Percentiles rank a stretch among this genome's conserved stretches.
phyloP scores from a whole-genome alignment of 2,113 vertebrate species.

The Corythornis vintsioides region DNA sequence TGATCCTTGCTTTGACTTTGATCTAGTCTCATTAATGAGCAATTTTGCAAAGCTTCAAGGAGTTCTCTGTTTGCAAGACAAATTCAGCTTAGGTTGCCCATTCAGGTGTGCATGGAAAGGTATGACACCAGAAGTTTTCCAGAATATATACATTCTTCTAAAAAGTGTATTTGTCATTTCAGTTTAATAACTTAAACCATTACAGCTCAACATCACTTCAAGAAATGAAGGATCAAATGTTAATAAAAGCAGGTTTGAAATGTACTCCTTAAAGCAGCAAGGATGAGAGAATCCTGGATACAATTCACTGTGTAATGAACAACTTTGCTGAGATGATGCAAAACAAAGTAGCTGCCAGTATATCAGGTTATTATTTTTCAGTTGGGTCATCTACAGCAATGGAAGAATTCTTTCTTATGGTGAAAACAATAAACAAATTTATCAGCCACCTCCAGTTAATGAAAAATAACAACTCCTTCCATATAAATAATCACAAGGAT shows the following conservation, averaged over 20 bases:
- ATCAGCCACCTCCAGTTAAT: not conserved
- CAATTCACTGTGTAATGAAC: not conserved
- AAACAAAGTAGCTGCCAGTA: not conserved
- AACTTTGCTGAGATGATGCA: not conserved
- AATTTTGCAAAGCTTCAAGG: conserved; percentile 4
- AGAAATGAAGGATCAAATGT: not conserved
- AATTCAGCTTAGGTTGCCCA: conserved; percentile 1
- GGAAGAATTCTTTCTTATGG: not conserved
- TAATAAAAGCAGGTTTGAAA: conserved; percentile 18
- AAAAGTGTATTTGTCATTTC: not conserved
- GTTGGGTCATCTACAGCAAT: not conserved
- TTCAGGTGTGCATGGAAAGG: conserved; percentile 19
- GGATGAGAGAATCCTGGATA: not conserved
- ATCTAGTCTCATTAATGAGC: conserved; percentile 41
- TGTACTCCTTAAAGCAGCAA: not conserved
- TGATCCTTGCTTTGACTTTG: conserved; percentile 48
- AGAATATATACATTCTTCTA: not conserved
- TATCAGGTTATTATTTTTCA: not conserved
- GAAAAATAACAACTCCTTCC: not conserved
- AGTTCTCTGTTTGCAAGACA: conserved; percentile 11
- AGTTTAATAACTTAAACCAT: not conserved
- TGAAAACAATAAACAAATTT: not conserved
- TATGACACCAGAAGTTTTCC: not conserved
- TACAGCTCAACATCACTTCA: not conserved
- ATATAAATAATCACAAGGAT: not conserved